Evolutionary conservation across 2,797 vertebrate genomes (phyloP).

Genomic region (Galaxias olidus): DNA sequence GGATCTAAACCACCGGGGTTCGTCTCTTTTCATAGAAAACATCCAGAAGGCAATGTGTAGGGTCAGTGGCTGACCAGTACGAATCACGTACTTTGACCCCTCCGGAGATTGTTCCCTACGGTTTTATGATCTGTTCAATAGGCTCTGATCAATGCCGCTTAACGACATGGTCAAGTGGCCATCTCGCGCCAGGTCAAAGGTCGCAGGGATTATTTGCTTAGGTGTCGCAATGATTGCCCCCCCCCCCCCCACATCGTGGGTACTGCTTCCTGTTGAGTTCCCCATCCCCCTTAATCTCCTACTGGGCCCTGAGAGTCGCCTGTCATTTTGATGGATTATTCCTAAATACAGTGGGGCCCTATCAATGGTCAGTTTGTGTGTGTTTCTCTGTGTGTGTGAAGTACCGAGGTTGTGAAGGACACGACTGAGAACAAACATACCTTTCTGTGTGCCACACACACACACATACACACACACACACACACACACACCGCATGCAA

Average conservation of each 20-base stretch:
- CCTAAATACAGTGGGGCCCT: constrained; percentile 48
- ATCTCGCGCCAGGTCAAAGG: constrained; percentile 40
- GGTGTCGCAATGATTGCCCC: constrained; percentile 13
- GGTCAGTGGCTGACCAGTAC: constrained; percentile 34
- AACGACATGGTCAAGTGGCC: constrained; percentile 28
- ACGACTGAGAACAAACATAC: too few relatives aligned
- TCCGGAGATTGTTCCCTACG: constrained; percentile 13
- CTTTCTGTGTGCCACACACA: constrained; percentile 13
- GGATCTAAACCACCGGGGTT: constrained; percentile 18
- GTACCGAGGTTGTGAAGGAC: too few relatives aligned
- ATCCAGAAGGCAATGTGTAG: constrained; percentile 23
- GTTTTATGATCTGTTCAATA: constrained; percentile 59
- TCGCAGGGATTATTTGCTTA: constrained; percentile 46
- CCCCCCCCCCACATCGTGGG: constrained; percentile 4
- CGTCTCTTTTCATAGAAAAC: constrained; percentile 34
- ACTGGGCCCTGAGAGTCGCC: constrained; percentile 47
- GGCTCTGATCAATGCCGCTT: constrained; percentile 54
- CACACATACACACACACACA: neutral
- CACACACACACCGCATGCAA: neutral
- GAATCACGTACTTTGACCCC: constrained; percentile 46
- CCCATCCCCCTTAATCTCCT: constrained; percentile 36
- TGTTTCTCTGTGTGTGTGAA: constrained; percentile 30
- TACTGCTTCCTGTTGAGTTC: neutral
- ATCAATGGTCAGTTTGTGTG: constrained; percentile 42
- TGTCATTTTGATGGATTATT: constrained; percentile 63